Percentiles rank a stretch among this genome's conserved stretches.
Conservation (phyloP, 2,888 invertebrate genomes). For the Nudaria mundana region DNA sequence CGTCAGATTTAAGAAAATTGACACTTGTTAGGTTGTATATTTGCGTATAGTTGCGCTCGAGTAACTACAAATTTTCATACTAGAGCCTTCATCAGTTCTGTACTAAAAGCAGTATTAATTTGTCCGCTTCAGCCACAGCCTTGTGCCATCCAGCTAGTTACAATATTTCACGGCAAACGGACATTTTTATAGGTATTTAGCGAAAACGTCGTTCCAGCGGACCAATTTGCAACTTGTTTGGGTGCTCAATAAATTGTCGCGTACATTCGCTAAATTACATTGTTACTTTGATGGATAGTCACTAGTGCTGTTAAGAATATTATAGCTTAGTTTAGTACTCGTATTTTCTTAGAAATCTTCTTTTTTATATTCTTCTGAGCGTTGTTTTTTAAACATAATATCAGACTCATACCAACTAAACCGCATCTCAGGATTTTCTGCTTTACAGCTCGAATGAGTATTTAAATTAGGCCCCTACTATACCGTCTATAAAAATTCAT, state of each 20-base stretch:
- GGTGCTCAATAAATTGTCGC: constrained; percentile 67
- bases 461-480: too few relatives aligned
- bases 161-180: constrained; percentile 74
- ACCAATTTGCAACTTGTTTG: constrained; percentile 80
- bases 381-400: background rate
- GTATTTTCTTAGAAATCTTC: background rate
- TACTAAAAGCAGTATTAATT: too few relatives aligned
- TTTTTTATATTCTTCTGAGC: too few relatives aligned
- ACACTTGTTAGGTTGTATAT: too few relatives aligned
- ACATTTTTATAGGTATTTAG: constrained; percentile 82
- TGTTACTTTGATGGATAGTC: constrained; percentile 31
- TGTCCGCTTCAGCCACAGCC: background rate
- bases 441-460: too few relatives aligned
- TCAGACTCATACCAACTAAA: too few relatives aligned
- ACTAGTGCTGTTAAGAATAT: constrained; percentile 12
- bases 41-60: too few relatives aligned
- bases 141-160: constrained; percentile 52
- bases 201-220: constrained; percentile 76
- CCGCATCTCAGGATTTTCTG: too few relatives aligned
- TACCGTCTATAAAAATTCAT: background rate
- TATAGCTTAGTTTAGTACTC: constrained; percentile 8
- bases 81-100: too few relatives aligned
- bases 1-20: too few relatives aligned
- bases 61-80: too few relatives aligned
- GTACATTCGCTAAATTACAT: constrained; percentile 42